These are phyloP conservation scores for Camponotus vicinus DNA, from an alignment of 1,140 invertebrate species.

Conservation along the genomic window DNA sequence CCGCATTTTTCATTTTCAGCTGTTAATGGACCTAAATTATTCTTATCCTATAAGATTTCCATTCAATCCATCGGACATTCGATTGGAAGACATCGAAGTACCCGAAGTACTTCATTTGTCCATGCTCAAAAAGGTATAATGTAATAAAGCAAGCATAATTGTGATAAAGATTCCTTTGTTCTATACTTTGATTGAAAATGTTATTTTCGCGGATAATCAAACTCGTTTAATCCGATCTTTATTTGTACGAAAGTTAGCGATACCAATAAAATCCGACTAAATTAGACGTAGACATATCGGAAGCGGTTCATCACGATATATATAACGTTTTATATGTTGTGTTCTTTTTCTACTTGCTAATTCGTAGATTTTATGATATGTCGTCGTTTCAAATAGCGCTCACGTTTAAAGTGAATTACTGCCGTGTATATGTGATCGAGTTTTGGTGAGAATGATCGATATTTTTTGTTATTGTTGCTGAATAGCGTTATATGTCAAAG, in stretches of 20 bases:
- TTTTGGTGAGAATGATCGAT: conserved; percentile 17
- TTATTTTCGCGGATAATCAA: conserved; percentile 57
- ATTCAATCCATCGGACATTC: conserved; percentile 95
- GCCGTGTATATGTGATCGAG: conserved; percentile 19
- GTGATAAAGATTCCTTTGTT: conserved; percentile 20
- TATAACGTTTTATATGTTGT: conserved; percentile 76
- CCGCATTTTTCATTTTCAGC: conserved; percentile 84
- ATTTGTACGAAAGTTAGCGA: conserved; percentile 52
- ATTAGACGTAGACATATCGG: conserved; percentile 66
- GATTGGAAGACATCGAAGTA: conserved; percentile 96
- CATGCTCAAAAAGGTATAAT: conserved; percentile 89
- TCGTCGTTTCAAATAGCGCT: conserved; percentile 59
- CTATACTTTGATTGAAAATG: conserved; percentile 69
- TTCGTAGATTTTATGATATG: conserved; percentile 72
- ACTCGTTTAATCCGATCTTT: conserved; percentile 66
- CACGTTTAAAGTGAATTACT: conserved; percentile 49
- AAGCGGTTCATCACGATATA: conserved; percentile 55
- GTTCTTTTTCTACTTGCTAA: conserved; percentile 80
- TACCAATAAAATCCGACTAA: conserved; percentile 45
- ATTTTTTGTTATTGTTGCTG: conserved; percentile 60
- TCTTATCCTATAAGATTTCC: conserved; percentile 94
- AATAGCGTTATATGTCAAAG: conserved; percentile 42
- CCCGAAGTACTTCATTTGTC: conserved; percentile 92
- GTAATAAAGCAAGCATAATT: conserved; percentile 24
- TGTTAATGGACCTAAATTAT: conserved; percentile 96